Percentiles rank a stretch among this genome's conserved stretches.
These are phyloP conservation scores for Anguilla anguilla DNA, from an alignment of 2,797 vertebrate species.

Conservation along the genomic window DNA sequence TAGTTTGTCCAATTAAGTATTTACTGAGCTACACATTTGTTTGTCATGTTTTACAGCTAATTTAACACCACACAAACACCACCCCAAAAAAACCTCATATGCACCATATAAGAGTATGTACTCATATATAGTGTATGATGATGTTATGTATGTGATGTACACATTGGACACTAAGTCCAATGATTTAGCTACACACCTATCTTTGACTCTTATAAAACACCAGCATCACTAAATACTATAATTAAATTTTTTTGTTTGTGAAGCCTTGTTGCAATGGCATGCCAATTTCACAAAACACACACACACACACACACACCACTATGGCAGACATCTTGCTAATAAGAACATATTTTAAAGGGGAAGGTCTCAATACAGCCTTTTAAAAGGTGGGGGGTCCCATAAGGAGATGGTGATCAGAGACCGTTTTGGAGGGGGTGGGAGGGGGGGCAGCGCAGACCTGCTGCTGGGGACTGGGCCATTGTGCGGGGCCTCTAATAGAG, in stretches of 20 bases:
- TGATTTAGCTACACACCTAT: background rate
- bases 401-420: background rate
- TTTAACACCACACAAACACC: too few relatives aligned
- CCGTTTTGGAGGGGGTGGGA: background rate
- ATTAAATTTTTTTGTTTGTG: background rate
- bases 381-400: background rate
- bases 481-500: slow-evolving; percentile 13
- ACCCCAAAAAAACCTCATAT: too few relatives aligned
- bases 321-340: background rate
- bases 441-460: background rate
- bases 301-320: too few relatives aligned
- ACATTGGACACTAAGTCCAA: background rate
- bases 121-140: too few relatives aligned
- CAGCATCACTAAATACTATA: background rate
- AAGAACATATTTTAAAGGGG: background rate
- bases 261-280: background rate
- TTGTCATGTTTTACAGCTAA: background rate
- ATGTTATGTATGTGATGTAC: too few relatives aligned
- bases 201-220: background rate
- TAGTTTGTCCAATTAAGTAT: background rate
- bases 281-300: too few relatives aligned
- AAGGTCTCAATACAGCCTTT: background rate
- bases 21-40: background rate
- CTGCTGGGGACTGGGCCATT: background rate
- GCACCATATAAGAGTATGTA: too few relatives aligned